These are phyloP conservation scores for Stramonita haemastoma DNA, from an alignment of 2,888 invertebrate species.

Conservation along the genomic window DNA sequence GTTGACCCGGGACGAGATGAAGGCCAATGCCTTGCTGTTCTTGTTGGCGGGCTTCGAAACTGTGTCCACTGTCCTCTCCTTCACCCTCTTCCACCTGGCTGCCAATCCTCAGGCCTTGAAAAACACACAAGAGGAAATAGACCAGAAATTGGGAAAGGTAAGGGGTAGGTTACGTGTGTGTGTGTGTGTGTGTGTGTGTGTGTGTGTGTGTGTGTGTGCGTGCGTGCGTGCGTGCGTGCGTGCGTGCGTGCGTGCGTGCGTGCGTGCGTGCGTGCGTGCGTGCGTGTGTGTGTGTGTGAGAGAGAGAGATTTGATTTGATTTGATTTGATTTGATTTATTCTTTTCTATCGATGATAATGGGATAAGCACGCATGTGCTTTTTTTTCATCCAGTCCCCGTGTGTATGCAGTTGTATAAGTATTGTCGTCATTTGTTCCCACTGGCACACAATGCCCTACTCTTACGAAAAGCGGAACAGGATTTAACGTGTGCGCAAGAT, in stretches of 20 bases:
- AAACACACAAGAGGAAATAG: background rate
- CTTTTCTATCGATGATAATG: background rate
- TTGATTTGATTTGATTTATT: background rate
- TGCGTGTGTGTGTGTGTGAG: background rate
- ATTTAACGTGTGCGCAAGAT: no score
- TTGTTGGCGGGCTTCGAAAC: constrained; percentile 35
- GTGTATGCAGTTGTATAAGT: no score
- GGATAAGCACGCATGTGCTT: background rate
- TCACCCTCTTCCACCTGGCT: constrained; percentile 31
- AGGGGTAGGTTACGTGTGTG: background rate
- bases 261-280: background rate
- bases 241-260: background rate
- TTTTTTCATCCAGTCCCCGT: background rate
- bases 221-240: background rate
- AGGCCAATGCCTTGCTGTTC: constrained; percentile 35
- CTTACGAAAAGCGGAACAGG: no score
- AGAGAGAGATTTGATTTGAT: no score
- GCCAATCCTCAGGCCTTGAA: background rate
- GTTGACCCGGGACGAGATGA: constrained; percentile 10
- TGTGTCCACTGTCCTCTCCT: background rate
- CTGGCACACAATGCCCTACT: no score
- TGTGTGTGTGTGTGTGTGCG: background rate
- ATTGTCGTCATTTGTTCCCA: no score
- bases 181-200: background rate
- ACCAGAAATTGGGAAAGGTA: constrained; percentile 11